A percentile compares a stretch with the other conserved stretches of the same genome.
Conservation (phyloP, 1,140 invertebrate species). For the Drosophila sulfurigaster region DNA sequence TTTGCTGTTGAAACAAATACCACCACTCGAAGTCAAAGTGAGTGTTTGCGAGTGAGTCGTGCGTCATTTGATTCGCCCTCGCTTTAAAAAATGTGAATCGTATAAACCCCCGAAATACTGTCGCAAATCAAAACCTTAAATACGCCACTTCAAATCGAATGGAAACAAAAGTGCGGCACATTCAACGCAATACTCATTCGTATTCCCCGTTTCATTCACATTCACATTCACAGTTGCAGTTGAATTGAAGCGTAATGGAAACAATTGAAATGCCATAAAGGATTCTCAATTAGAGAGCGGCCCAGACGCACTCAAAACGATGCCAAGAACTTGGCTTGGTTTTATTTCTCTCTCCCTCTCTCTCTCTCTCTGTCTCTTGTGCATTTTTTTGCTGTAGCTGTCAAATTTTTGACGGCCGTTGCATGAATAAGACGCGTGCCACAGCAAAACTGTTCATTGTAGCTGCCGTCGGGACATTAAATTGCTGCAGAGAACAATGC, state of each 20-base stretch:
- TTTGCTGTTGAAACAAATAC: constrained; percentile 52
- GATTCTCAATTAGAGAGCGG: constrained; percentile 80
- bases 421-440: constrained; percentile 77
- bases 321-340: constrained; percentile 55
- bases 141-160: constrained; percentile 81
- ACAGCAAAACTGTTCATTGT: constrained; percentile 41
- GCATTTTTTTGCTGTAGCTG: constrained; percentile 55
- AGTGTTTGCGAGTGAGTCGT: constrained; percentile 29
- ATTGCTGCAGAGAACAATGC: constrained; percentile 60
- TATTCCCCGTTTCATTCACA: constrained; percentile 10
- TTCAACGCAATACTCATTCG: constrained; percentile 10
- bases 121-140: constrained; percentile 83
- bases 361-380: not conserved
- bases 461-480: constrained; percentile 55
- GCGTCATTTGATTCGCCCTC: constrained; percentile 23
- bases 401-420: constrained; percentile 81
- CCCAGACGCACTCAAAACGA: constrained; percentile 57
- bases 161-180: constrained; percentile 73
- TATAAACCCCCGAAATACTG: constrained; percentile 64
- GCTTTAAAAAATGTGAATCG: constrained; percentile 69
- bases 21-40: constrained; percentile 33
- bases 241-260: constrained; percentile 81
- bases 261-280: constrained; percentile 83
- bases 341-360: constrained; percentile 8
- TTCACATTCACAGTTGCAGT: constrained; percentile 22